Evolutionary conservation across 2,113 vertebrate genomes (phyloP), one percentile per base, ranked within the genome.

Genomic region (Vombatus ursinus): DNA sequence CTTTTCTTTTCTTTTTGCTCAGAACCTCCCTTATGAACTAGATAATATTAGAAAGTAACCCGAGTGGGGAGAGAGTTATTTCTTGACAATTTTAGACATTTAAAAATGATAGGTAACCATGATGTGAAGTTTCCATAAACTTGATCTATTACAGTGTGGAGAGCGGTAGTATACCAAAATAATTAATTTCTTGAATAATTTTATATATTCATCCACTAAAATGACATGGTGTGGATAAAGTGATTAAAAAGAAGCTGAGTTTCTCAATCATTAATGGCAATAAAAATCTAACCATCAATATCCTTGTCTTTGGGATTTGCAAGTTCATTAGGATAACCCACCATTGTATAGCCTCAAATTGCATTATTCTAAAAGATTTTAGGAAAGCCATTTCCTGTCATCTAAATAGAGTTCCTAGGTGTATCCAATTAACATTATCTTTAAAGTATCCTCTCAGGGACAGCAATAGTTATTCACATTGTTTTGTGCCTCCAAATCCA

Each of bases 191-290:
- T 52, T n/a, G 50, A 23, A 68, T 16, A 1, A 52, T 95, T 95
- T 97, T 93, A 37, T 28, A 94, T 12, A 44, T 49, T 0, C 92
- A 47, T 68, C 84, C 47, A 11, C 22, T 37, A 44, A 94, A 97
- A 91, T 48, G 77, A 23, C 52, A 51, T 19, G 92, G 26, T 93
- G 12, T 52, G 91, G 57, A 93, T 0, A 91, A 96, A 96, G 0
- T 90, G 44, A 94, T 57, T 49, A 91, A 47, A 94, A 94, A 95
- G 96, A 91, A 94, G 94, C n/a, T 94, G 94, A 95, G 97, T 96
- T 97, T 96, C 90, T 96, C 49, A 49, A 90, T 94, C 94, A 95
- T 96, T 98, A 96, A 96, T 93, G 94, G 53, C 22, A 91, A 90
- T 25, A 94, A 50, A 52, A 96, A 97, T 91, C 22, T 84, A 97